phyloP scores from a whole-genome alignment of 2,797 vertebrate genomes.

The Sebastes baramenuke region DNA sequence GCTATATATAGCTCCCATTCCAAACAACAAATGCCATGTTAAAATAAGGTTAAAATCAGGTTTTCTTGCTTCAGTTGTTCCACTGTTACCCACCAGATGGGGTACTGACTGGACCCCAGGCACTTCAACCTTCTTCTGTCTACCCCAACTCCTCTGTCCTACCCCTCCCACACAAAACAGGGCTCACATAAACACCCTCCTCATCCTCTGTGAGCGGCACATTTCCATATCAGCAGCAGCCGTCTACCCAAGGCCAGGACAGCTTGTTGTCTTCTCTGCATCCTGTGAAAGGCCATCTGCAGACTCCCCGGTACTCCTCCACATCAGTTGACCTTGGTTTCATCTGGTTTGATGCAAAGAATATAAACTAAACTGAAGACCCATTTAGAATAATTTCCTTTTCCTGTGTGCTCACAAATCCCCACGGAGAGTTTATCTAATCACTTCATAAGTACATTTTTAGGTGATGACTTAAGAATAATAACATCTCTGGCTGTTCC shows the following conservation, averaged over 20 bases:
- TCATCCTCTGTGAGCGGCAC: constrained; percentile 17
- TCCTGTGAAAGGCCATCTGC: constrained; percentile 14
- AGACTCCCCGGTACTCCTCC: constrained; percentile 20
- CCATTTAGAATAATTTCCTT: constrained; percentile 20
- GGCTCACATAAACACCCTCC: constrained; percentile 7
- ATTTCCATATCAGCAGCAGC: constrained; percentile 46
- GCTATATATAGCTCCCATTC: neutral
- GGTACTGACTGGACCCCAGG: constrained; percentile 43
- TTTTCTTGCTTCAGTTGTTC: constrained; percentile 38
- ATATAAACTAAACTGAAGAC: constrained; percentile 35
- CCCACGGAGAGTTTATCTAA: constrained; percentile 51
- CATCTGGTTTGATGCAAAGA: constrained; percentile 34
- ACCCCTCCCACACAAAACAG: constrained; percentile 35
- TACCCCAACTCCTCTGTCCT: constrained; percentile 5
- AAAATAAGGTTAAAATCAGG: constrained; percentile 10
- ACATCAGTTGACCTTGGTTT: constrained; percentile 50
- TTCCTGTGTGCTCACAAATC: constrained; percentile 27
- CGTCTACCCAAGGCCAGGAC: constrained; percentile 25
- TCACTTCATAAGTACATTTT: constrained; percentile 44
- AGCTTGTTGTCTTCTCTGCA: constrained; percentile 31
- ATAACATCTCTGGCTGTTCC: constrained; percentile 29
- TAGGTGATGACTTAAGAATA: constrained; percentile 43
- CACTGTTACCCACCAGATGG: constrained; percentile 69
- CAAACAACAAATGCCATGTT: neutral
- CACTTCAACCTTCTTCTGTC: constrained; percentile 13